Evolutionary conservation across 2,888 invertebrate genomes (phyloP).

Genomic region (Saturnia pavonia): DNA sequence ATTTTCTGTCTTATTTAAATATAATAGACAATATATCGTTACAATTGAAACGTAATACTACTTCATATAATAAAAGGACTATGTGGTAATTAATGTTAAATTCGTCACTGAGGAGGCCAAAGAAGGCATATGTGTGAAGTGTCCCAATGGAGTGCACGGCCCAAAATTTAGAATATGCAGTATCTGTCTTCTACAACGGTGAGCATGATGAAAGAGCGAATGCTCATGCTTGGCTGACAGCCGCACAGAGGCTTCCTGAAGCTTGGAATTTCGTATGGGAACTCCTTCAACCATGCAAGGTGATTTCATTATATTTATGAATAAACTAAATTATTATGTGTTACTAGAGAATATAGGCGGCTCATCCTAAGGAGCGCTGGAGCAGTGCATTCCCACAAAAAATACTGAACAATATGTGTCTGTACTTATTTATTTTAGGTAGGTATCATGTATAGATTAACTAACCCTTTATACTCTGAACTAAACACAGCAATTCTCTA

Average conservation of each 20-base stretch:
- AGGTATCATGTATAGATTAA: no score
- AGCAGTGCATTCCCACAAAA: no score
- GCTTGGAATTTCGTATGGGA: conserved; percentile 98
- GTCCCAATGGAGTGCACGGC: conserved; percentile 82
- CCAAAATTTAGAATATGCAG: conserved; percentile 86
- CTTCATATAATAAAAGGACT: neutral
- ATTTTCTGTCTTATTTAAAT: neutral
- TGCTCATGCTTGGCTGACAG: conserved; percentile 92
- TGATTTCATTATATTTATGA: conserved; percentile 51
- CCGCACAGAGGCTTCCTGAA: conserved; percentile 91
- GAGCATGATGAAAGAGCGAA: conserved; percentile 85
- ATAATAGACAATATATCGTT: neutral
- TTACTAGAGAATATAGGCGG: no score
- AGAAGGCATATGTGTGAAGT: neutral
- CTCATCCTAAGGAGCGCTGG: no score
- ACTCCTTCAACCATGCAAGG: conserved; percentile 90
- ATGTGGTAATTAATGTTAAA: conserved; percentile 1
- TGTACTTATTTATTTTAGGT: no score
- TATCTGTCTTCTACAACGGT: conserved; percentile 85
- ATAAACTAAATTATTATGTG: neutral
- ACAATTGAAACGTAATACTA: neutral
- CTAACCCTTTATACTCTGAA: no score
- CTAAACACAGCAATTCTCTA: no score
- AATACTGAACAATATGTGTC: no score
- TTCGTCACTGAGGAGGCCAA: neutral